These are phyloP conservation scores for Falco cherrug DNA, from an alignment of 2,797 vertebrate species.

Conservation along the genomic window DNA sequence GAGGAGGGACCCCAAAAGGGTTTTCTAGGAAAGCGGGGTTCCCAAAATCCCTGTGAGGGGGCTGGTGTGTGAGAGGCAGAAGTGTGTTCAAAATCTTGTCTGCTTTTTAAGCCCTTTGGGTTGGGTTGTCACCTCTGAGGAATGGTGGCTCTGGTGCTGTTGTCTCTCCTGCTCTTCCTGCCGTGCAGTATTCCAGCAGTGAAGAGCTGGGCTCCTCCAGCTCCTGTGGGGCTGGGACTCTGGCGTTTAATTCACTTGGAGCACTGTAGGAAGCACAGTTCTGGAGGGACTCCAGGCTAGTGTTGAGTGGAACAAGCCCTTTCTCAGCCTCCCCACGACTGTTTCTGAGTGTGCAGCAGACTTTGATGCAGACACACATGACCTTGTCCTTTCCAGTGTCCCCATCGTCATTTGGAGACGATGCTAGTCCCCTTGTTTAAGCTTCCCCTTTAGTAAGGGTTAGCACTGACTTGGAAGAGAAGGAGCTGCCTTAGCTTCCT, in stretches of 20 bases:
- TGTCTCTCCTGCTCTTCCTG: not conserved
- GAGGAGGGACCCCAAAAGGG: not conserved
- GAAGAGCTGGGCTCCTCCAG: not conserved
- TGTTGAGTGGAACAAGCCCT: not conserved
- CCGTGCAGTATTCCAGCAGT: not conserved
- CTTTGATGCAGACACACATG: not conserved
- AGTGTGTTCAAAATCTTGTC: not conserved
- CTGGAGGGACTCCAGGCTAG: not conserved
- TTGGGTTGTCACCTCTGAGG: not conserved
- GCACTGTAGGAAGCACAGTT: not conserved
- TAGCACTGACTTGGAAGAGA: not conserved
- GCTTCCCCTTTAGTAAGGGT: not conserved
- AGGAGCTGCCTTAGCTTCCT: not conserved
- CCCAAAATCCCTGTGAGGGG: not conserved
- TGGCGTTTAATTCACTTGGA: not conserved
- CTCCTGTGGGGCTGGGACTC: not conserved
- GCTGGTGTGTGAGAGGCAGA: not conserved
- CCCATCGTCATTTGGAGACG: not conserved
- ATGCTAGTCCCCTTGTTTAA: accelerated
- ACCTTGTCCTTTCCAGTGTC: not conserved
- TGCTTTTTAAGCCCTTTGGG: not conserved
- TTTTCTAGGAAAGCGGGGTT: not conserved
- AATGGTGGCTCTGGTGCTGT: not conserved
- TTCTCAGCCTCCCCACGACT: not conserved
- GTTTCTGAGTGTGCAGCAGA: not conserved